phyloP scores from a whole-genome alignment of 2,888 invertebrate genomes.

The Timema podura region DNA sequence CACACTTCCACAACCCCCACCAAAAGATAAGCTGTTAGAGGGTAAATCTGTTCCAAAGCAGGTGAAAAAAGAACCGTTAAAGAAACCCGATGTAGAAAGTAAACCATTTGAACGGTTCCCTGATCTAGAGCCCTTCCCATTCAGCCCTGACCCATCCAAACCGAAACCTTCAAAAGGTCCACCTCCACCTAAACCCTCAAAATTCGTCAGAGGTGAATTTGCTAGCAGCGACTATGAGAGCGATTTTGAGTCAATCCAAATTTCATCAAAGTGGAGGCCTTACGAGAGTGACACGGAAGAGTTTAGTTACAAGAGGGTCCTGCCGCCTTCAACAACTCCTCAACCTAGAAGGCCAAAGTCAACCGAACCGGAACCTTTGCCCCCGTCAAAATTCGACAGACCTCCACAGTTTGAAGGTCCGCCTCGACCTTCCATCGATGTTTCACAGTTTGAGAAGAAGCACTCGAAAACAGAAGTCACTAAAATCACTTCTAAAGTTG shows the following conservation, averaged over 20 bases:
- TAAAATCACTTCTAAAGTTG: conserved; percentile 18
- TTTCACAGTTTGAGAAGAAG: conserved; percentile 21
- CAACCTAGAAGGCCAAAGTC: conserved; percentile 49
- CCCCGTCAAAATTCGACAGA: conserved; percentile 54
- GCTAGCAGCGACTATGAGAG: conserved; percentile 66
- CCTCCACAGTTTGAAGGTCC: conserved; percentile 47
- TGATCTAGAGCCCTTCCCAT: conserved; percentile 50
- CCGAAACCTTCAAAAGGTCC: conserved; percentile 43
- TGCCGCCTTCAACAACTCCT: conserved; percentile 46
- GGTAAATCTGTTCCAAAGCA: conserved; percentile 38
- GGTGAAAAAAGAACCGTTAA: conserved; percentile 24
- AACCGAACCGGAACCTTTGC: conserved; percentile 52
- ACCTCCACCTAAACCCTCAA: conserved; percentile 55
- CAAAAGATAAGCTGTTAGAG: conserved; percentile 38
- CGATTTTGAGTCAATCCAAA: conserved; percentile 51
- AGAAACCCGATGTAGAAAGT: conserved; percentile 34
- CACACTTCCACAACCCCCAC: conserved; percentile 34
- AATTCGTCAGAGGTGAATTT: conserved; percentile 54
- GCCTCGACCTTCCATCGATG: conserved; percentile 34
- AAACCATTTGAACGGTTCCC: conserved; percentile 46
- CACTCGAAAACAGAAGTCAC: conserved; percentile 20
- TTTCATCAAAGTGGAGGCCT: conserved; percentile 54
- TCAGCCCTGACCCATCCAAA: conserved; percentile 47
- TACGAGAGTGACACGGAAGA: conserved; percentile 63
- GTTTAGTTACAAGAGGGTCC: conserved; percentile 52